phyloP scores from a whole-genome alignment of 1,140 invertebrate genomes.

The Trachymyrmex septentrionalis region DNA sequence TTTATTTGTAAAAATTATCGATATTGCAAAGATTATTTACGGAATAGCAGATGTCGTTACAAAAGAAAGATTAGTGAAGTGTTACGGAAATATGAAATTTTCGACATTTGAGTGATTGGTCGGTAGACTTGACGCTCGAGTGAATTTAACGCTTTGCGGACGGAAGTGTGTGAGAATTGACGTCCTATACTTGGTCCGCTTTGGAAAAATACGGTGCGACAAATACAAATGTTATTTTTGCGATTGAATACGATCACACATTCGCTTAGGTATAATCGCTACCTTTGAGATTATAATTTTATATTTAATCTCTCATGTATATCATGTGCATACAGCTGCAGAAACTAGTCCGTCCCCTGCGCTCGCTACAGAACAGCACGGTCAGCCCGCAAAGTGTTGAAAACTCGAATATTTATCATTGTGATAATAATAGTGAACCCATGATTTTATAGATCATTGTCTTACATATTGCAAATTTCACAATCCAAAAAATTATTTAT shows the following conservation, averaged over 20 bases:
- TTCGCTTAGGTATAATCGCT: conserved; percentile 46
- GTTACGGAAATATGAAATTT: not conserved
- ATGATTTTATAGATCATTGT: not conserved
- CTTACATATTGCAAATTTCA: not conserved
- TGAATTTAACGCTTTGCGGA: conserved; percentile 56
- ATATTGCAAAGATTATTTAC: not conserved
- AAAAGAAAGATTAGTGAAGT: not conserved
- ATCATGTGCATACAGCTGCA: conserved; percentile 41
- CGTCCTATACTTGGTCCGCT: conserved; percentile 48
- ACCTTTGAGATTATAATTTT: conserved; percentile 58
- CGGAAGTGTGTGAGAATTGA: conserved; percentile 27
- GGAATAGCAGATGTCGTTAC: not conserved
- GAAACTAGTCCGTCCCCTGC: conserved; percentile 61
- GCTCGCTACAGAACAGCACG: conserved; percentile 39
- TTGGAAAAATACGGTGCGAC: conserved; percentile 33
- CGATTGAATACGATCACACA: conserved; percentile 35
- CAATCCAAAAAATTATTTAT: not conserved
- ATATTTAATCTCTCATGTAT: conserved; percentile 45
- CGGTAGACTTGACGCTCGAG: not conserved
- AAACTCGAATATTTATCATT: conserved; percentile 16
- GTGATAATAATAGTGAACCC: not conserved
- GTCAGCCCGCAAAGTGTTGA: conserved; percentile 45
- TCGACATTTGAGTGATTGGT: not conserved
- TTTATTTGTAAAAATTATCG: not conserved
- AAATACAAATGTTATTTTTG: conserved; percentile 58